Base-by-base conservation (phyloP, 2,888 invertebrate species). In the Agriotes lineatus region DNA sequence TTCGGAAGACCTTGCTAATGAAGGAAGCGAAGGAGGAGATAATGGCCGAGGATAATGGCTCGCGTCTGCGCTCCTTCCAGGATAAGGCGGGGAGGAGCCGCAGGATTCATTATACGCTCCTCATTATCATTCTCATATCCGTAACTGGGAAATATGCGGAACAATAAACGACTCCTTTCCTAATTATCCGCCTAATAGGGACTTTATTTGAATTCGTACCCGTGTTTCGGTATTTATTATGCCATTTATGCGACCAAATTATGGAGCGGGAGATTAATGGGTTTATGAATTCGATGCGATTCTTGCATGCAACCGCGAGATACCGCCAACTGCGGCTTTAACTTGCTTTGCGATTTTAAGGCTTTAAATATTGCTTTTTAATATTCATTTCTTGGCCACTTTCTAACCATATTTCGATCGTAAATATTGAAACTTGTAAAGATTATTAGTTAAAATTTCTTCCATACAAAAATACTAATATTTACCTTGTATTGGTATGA, bases 31-130 rank as follows among this genome's bases (percentile, higher is more conserved):
- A 82, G 79, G 82, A 82, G 82, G 82, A 82, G 82, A 82, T 82
- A 82, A 82, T 81, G 79, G 80, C 77, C 78, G 78, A 79, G 80
- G 80, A 82, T 82, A 82, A 82, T 82, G 82, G 81, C 79, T 79
- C 81, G 82, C 81, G 81, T 78, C 79, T 81, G 82, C 82, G 82
- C 82, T 71, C 69, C 75, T 73, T 61, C 37, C 39, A 72, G 67
- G 68, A 74, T 65, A 71, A 72, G 69, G 71, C 71, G 72, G 79
- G 80, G 79, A 78, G 80, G 79, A 80, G 80, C 45, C 61, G 61
- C 62, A 61, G 62, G 66, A 67, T 67, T 70, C 70, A 70, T 70
- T 70, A 70, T 70, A 60, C 61, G 52, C 18, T 39, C 42, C 62
- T 69, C 69, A 69, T 69, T 69, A 69, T 62, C 66, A 66, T 65